A percentile compares a stretch with the other conserved stretches of the same genome.
These are phyloP conservation scores for Lutjanus campechanus DNA, from an alignment of 2,797 vertebrate species.

Conservation along the genomic window DNA sequence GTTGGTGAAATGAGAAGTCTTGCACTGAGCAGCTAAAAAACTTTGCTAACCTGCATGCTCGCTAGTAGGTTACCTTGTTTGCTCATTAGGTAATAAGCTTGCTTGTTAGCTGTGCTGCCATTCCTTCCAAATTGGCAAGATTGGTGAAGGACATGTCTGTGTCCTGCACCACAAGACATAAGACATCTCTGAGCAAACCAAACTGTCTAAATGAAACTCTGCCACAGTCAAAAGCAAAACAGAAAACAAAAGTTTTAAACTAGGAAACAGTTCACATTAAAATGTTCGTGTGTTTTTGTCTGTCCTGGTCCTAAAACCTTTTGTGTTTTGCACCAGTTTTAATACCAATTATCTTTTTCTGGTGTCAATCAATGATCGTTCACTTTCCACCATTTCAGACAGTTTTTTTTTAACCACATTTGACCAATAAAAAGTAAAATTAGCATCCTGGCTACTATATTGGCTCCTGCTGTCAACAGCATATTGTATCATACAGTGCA, in stretches of 20 bases:
- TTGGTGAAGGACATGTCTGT: background rate
- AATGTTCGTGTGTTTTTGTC: no score
- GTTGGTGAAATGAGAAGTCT: background rate
- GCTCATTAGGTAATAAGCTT: background rate
- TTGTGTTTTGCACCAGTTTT: no score
- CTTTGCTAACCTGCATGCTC: background rate
- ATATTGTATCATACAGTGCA: constrained; percentile 21
- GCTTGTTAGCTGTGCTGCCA: background rate
- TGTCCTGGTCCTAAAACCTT: no score
- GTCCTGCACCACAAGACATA: background rate
- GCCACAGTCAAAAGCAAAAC: no score
- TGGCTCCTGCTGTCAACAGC: constrained; percentile 19
- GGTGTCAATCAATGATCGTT: no score
- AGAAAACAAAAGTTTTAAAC: no score
- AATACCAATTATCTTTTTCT: no score
- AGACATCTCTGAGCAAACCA: background rate
- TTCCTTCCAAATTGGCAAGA: background rate
- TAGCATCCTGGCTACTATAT: background rate
- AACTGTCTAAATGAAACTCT: background rate
- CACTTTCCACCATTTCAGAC: no score
- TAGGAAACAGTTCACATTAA: no score
- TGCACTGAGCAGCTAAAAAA: background rate
- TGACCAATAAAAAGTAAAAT: background rate
- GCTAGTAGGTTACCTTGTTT: background rate
- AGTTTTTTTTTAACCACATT: background rate